These are phyloP conservation scores for Metalampra italica DNA, from an alignment of 2,888 invertebrate genomes.

Conservation along the genomic window DNA sequence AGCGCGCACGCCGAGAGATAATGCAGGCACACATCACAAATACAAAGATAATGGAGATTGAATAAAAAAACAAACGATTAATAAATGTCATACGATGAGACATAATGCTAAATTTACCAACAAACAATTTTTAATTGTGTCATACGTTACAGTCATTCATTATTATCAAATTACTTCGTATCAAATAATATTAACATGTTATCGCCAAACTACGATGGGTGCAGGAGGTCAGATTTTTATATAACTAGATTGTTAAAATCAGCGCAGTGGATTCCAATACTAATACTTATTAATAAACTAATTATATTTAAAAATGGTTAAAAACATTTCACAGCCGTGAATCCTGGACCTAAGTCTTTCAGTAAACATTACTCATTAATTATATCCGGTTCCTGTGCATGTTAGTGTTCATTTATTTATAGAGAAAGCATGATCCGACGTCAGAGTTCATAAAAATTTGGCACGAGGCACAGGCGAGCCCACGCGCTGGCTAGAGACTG, in stretches of 20 bases:
- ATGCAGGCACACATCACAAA: conserved; percentile 4
- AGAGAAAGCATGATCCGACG: conserved; percentile 13
- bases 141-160: not conserved
- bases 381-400: conserved; percentile 17
- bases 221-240: no score
- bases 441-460: conserved; percentile 19
- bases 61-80: not conserved
- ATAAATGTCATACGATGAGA: not conserved
- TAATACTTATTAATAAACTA: no score
- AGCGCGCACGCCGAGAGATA: conserved; percentile 28
- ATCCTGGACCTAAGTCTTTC: no score
- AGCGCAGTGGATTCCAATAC: not conserved
- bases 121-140: no score
- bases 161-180: not conserved
- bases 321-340: no score
- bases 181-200: not conserved
- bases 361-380: conserved; percentile 7
- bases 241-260: not conserved
- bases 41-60: not conserved
- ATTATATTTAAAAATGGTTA: no score
- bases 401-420: conserved; percentile 14
- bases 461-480: conserved; percentile 13
- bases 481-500: conserved; percentile 9
- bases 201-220: no score
- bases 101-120: not conserved